Percentiles rank a stretch among this genome's conserved stretches.
phyloP scores from a whole-genome alignment of 1,140 invertebrate species.

The Oryzaephilus surinamensis region DNA sequence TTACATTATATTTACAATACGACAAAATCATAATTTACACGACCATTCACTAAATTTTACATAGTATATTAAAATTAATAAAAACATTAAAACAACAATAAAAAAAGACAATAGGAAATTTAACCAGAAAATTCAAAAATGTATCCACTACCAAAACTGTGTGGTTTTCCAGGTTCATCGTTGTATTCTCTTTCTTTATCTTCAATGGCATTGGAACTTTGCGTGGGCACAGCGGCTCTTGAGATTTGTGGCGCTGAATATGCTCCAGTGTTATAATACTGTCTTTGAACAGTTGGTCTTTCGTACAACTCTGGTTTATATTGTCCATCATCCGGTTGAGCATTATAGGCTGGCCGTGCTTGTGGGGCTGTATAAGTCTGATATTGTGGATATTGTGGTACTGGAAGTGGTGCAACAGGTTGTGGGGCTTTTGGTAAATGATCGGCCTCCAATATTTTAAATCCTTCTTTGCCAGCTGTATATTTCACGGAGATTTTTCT shows the following conservation, averaged over 20 bases:
- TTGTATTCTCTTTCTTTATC: slow-evolving; percentile 27
- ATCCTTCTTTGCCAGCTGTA: slow-evolving; percentile 53
- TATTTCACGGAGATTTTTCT: slow-evolving; percentile 50
- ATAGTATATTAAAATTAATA: too few relatives aligned
- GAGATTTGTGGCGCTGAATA: background rate
- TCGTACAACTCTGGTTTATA: slow-evolving; percentile 24
- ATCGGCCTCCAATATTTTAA: slow-evolving; percentile 42
- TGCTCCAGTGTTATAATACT: too few relatives aligned
- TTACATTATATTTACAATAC: too few relatives aligned
- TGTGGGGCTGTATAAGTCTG: slow-evolving; percentile 4
- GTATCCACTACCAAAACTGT: slow-evolving; percentile 48
- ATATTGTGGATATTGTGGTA: slow-evolving; percentile 3
- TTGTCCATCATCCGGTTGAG: slow-evolving; percentile 21
- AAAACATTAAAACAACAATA: too few relatives aligned
- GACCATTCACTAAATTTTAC: too few relatives aligned
- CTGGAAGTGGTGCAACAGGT: slow-evolving; percentile 16
- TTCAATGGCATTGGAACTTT: slow-evolving; percentile 13
- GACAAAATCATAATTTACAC: too few relatives aligned
- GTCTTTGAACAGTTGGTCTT: slow-evolving; percentile 12
- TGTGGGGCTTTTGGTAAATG: slow-evolving; percentile 35
- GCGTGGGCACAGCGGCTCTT: slow-evolving; percentile 6
- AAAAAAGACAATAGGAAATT: too few relatives aligned
- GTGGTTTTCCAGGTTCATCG: slow-evolving; percentile 37
- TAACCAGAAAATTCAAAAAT: slow-evolving; percentile 42
- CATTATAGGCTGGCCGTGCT: slow-evolving; percentile 5